Evolutionary conservation across 2,888 invertebrate genomes (phyloP).

Genomic region (Drosophila fungiperda): DNA sequence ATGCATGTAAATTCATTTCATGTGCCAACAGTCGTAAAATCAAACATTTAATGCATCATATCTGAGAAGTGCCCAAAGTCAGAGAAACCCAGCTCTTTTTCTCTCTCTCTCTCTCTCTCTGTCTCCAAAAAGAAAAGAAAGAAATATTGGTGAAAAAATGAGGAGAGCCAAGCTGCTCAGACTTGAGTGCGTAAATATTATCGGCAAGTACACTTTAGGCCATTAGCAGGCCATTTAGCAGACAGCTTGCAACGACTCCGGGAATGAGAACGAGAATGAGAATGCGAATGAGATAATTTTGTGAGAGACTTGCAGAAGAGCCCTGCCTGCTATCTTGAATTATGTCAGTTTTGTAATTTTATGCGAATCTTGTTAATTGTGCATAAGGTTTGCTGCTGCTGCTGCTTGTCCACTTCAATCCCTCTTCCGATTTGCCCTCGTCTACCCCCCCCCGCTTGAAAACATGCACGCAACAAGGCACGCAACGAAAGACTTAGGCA

Average conservation of each 20-base stretch:
- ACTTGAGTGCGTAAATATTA: conserved; percentile 72
- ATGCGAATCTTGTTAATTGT: conserved; percentile 77
- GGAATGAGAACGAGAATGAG: conserved; percentile 45
- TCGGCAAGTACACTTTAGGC: conserved; percentile 81
- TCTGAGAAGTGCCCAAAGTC: conserved; percentile 9
- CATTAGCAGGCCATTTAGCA: conserved; percentile 81
- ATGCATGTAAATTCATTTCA: conserved; percentile 81
- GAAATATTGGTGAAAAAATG: too few relatives aligned
- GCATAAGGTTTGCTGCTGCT: conserved; percentile 51
- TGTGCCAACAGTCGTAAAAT: conserved; percentile 60
- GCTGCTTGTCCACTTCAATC: conserved; percentile 1
- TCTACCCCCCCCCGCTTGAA: neutral
- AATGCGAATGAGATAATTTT: conserved; percentile 51
- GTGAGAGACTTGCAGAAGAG: conserved; percentile 41
- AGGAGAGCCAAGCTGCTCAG: conserved; percentile 6
- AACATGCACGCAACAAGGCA: conserved; percentile 49
- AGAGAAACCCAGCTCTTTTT: neutral
- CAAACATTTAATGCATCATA: conserved; percentile 52
- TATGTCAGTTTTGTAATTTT: conserved; percentile 82
- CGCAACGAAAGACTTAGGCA: conserved; percentile 73
- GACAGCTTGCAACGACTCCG: conserved; percentile 43
- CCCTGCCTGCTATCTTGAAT: conserved; percentile 78
- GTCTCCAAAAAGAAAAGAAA: neutral
- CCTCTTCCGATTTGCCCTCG: neutral
- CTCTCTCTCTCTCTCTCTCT: neutral